These are phyloP conservation scores for Rousettus leschenaultii DNA, from an alignment of 2,113 vertebrate genomes.

Conservation along the genomic window DNA sequence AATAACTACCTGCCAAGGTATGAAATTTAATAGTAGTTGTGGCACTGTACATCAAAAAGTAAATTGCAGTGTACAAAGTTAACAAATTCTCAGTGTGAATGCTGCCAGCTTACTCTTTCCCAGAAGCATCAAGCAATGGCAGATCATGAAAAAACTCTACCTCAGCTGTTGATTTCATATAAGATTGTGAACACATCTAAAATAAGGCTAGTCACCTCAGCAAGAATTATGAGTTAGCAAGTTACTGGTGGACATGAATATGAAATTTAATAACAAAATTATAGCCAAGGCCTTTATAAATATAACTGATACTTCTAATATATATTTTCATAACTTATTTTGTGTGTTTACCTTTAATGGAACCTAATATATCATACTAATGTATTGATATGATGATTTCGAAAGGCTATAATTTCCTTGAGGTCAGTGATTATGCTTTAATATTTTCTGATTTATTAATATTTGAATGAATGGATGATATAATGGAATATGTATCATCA, in stretches of 20 bases:
- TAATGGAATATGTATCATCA: neutral
- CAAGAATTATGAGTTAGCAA: neutral
- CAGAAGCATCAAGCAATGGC: neutral
- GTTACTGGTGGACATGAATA: neutral
- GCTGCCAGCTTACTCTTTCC: neutral
- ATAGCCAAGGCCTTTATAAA: neutral
- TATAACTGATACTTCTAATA: neutral
- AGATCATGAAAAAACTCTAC: neutral
- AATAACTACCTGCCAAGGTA: conserved; percentile 47
- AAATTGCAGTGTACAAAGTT: conserved; percentile 49
- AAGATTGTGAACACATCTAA: neutral
- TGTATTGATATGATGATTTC: neutral
- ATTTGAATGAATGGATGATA: neutral
- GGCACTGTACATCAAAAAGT: conserved; percentile 46
- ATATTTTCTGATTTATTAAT: neutral
- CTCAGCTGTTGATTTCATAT: neutral
- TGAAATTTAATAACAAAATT: neutral
- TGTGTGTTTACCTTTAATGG: neutral
- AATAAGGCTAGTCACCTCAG: neutral
- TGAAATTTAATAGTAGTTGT: conserved; percentile 54
- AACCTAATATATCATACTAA: neutral
- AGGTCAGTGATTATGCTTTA: neutral
- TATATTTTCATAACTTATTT: neutral
- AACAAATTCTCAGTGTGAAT: conserved; percentile 36
- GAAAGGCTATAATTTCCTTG: neutral